Evolutionary conservation across 2,888 invertebrate genomes (phyloP), one percentile per base, ranked within the genome.

Genomic region (Microplitis manilae): DNA sequence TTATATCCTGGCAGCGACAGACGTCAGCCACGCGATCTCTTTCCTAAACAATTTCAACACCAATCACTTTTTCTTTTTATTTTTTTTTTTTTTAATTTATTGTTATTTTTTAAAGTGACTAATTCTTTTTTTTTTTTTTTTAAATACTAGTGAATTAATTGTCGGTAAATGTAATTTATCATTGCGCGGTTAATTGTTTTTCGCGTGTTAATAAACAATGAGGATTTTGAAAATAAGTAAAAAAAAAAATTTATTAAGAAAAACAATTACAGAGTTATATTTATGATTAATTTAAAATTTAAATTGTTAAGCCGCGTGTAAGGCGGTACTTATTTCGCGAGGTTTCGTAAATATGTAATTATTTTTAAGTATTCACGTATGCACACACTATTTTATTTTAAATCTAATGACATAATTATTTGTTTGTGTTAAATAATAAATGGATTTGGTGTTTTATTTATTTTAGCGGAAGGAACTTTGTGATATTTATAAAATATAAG

Each of bases 1-100:
- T 89, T 87, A 88, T 87, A 86, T 87, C 88, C 85, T 88, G 88
- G 87, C 89, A 88, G 88, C 86, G 88, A 86, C 83, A 85, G 87
- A 87, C 86, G 88, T 84, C 85, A 85, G 87, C 81, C 83, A 84
- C 78, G 81, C 80, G 83, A 82, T 79, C 78, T 79, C 74, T 70
- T 79, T 76, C 74, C 65, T 67, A 73, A 60, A 41, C 59, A 72
- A 64, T 77, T 50, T 65, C 17, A 72, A 72, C 62, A 61, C 41
- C 64, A 38, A 64, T 41, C 41, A 70, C 9, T 67, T 62, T 17
- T 65, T 65, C 68, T 71, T 64, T 68, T 13, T 41, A 67, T 30
- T 40, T 60, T n/a, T 0, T 41, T 9, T 15, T 13, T 65, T 20
- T 20, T 20, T 1, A 1, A 20, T 20, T 20, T 20, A 20, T 20